Percentiles rank a stretch among this genome's conserved stretches.
Conservation (phyloP, 2,113 vertebrate species). For the Ochotona princeps region DNA sequence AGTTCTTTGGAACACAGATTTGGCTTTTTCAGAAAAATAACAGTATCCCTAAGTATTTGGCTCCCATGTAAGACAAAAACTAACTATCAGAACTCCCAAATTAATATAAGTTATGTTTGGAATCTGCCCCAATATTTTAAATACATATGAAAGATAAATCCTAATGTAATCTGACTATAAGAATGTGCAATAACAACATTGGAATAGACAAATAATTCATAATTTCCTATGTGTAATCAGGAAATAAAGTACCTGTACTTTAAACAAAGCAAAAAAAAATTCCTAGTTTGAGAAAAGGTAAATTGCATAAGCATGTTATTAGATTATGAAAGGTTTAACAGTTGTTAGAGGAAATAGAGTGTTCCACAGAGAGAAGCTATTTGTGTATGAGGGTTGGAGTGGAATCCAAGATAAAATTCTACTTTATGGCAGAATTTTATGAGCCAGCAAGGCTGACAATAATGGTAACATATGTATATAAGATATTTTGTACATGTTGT, state of each 20-base stretch:
- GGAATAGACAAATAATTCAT: background rate
- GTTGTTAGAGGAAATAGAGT: background rate
- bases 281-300: background rate
- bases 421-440: background rate
- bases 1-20: conserved; percentile 38
- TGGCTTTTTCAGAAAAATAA: conserved; percentile 30
- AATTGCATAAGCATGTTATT: background rate
- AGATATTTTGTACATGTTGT: background rate
- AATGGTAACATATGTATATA: background rate
- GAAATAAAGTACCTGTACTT: background rate
- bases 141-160: background rate
- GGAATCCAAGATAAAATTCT: background rate
- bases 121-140: background rate
- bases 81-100: background rate
- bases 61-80: background rate
- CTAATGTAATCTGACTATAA: background rate
- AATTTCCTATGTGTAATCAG: background rate
- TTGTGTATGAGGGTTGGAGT: background rate
- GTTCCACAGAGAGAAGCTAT: background rate
- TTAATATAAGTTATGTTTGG: background rate
- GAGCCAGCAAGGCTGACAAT: background rate
- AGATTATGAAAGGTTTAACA: background rate
- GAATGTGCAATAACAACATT: background rate
- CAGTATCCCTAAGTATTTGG: background rate
- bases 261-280: background rate